These are phyloP conservation scores for Anthonomus grandis DNA, from an alignment of 1,140 invertebrate genomes.

Conservation along the genomic window DNA sequence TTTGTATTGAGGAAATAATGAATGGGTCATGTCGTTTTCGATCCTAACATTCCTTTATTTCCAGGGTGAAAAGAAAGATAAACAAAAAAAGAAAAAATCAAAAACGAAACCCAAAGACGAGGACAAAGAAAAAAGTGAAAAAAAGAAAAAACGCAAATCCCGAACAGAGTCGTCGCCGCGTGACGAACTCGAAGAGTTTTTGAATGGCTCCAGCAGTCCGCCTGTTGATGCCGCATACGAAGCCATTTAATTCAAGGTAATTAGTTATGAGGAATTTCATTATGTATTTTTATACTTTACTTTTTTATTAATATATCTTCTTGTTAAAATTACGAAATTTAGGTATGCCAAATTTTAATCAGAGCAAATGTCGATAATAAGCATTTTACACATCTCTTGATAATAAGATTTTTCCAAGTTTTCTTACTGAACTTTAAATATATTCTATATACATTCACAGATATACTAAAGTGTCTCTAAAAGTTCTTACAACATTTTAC, in stretches of 20 bases:
- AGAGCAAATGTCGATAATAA: neutral
- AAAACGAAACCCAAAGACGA: constrained; percentile 52
- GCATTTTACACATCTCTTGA: neutral
- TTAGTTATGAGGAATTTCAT: neutral
- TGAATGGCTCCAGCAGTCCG: constrained; percentile 54
- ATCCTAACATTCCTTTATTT: constrained; percentile 31
- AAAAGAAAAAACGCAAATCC: constrained; percentile 50
- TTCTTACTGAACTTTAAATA: neutral
- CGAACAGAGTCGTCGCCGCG: constrained; percentile 47
- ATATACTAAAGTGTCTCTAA: too few species aligned
- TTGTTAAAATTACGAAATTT: too few species aligned
- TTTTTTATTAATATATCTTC: too few species aligned
- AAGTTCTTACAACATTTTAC: too few species aligned
- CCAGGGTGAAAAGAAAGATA: constrained; percentile 57
- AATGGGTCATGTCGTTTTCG: too few species aligned
- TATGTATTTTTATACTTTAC: neutral
- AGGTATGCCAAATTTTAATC: too few species aligned
- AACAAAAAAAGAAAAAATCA: constrained; percentile 52
- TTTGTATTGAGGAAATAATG: too few species aligned
- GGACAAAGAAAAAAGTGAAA: constrained; percentile 45
- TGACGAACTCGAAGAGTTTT: constrained; percentile 65
- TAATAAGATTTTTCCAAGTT: neutral
- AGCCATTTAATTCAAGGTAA: constrained; percentile 50
- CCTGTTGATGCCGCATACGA: constrained; percentile 56
- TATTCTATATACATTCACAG: too few species aligned